Evolutionary conservation across 2,113 vertebrate species (phyloP), one percentile per base, ranked within the genome.

Genomic region (Chamaetylas fuelleborni): DNA sequence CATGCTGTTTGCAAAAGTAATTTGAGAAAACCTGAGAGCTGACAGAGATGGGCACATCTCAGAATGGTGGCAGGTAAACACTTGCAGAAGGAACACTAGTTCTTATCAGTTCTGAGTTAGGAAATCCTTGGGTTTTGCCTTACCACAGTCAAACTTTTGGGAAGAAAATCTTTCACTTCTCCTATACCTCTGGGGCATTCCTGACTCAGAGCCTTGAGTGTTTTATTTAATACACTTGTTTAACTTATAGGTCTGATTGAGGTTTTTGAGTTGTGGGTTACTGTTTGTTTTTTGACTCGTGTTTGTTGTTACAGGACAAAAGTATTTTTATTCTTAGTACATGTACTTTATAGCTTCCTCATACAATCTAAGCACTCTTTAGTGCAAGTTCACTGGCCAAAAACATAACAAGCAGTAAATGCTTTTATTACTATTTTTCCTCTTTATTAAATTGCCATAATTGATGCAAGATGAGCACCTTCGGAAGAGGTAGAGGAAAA

Each of bases 1-100:
- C 8, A 50, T 42, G 17, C 57, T 84, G 11, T 81, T 94, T 95
- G 34, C 72, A 81, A 74, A 90, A 93, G 74, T 91, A 94, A 91
- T 73, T 74, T 86, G 81, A 92, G 76, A 62, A 77, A 80, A 86
- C 62, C 28, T 51, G 51, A n/a, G 62, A 73, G 28, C 53, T 20
- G 20, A 19, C 38, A 40, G 67, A 60, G 0, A 23, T 62, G 57
- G 61, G n/a, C 31, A 17, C 28, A 3, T 83, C 56, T 51, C 0
- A 0, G 47, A 66, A 38, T 17, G 33, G 42, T 83, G 33, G 58
- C 48, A 81, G 85, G 48, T 33, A 57, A 93, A 36, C 10, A 1
- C 2, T 22, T 70, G 17, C 14, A 26, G 40, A 23, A 47, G n/a
- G 23, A 45, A 40, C 22, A 1, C 8, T 40, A 14, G 40, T 65